Conservation (phyloP, 2,113 vertebrate species). For the Bujurquina vittata region DNA sequence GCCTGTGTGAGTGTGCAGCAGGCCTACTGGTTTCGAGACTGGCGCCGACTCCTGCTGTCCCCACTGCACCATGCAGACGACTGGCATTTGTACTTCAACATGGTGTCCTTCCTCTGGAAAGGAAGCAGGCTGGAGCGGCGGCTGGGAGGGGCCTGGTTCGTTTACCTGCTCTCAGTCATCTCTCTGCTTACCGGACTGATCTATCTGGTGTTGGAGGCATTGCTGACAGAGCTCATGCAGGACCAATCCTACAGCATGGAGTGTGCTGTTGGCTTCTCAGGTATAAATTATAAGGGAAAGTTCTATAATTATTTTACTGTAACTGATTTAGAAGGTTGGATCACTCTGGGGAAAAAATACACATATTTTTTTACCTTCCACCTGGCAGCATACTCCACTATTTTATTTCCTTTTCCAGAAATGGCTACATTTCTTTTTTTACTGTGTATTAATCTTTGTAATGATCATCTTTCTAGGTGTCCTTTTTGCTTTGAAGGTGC, state of each 20-base stretch:
- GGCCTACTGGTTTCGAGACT: constrained; percentile 82
- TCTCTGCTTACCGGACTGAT: constrained; percentile 87
- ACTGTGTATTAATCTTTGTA: neutral
- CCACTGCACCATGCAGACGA: constrained; percentile 91
- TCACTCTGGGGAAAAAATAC: neutral
- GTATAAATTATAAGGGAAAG: constrained; percentile 68
- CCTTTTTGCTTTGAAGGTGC: constrained; percentile 94
- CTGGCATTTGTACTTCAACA: constrained; percentile 96
- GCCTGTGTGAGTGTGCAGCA: constrained; percentile 88
- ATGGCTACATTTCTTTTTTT: neutral
- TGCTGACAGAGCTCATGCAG: constrained; percentile 76
- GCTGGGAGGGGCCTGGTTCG: constrained; percentile 87
- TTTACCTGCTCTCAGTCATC: constrained; percentile 85
- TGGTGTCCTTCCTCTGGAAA: constrained; percentile 94
- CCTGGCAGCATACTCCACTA: accelerated
- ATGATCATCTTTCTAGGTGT: constrained; percentile 83
- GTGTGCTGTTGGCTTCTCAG: constrained; percentile 96
- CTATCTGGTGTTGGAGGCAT: constrained; percentile 85
- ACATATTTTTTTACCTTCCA: neutral
- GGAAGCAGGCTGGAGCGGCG: constrained; percentile 86
- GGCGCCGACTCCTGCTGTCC: constrained; percentile 88
- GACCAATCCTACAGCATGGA: constrained; percentile 80
- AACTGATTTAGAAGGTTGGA: neutral
- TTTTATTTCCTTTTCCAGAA: neutral
- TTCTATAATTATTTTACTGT: neutral